phyloP scores from a whole-genome alignment of 1,140 invertebrate species.

The Pseudobourletiella spinata region DNA sequence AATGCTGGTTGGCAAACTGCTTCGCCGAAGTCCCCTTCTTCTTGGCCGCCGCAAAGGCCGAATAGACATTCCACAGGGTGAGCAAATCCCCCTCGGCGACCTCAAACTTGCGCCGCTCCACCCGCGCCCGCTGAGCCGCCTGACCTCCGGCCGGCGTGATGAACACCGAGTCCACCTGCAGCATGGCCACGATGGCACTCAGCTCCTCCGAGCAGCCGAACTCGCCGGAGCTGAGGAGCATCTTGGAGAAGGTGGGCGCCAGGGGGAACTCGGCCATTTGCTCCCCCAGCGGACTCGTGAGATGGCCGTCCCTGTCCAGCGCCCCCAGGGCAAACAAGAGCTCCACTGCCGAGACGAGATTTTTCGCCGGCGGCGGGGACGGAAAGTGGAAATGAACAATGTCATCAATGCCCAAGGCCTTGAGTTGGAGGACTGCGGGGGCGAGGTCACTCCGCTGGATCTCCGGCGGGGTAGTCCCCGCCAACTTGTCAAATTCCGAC shows the following conservation, averaged over 20 bases:
- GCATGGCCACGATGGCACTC: constrained; percentile 74
- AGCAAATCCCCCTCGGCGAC: constrained; percentile 91
- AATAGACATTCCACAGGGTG: constrained; percentile 83
- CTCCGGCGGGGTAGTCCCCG: constrained; percentile 69
- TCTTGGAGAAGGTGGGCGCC: constrained; percentile 75
- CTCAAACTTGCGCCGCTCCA: constrained; percentile 70
- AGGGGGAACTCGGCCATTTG: constrained; percentile 90
- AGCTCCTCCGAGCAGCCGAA: constrained; percentile 85
- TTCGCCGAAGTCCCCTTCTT: constrained; percentile 51
- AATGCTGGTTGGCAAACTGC: constrained; percentile 80
- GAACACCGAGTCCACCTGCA: constrained; percentile 87
- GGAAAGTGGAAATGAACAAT: constrained; percentile 73
- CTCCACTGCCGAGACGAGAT: constrained; percentile 77
- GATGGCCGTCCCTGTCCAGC: constrained; percentile 64
- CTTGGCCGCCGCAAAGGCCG: constrained; percentile 50
- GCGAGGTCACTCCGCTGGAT: constrained; percentile 85
- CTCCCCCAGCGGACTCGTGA: constrained; percentile 72
- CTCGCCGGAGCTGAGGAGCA: constrained; percentile 68
- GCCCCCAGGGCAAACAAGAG: constrained; percentile 77
- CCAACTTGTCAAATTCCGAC: constrained; percentile 60
- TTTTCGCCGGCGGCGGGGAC: constrained; percentile 77
- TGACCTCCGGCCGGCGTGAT: constrained; percentile 55
- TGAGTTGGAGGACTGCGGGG: constrained; percentile 77
- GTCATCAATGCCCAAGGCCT: constrained; percentile 91
- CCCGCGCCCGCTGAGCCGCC: constrained; percentile 53